phyloP scores from a whole-genome alignment of 2,113 vertebrate genomes.

The Phalacrocorax carbo region DNA sequence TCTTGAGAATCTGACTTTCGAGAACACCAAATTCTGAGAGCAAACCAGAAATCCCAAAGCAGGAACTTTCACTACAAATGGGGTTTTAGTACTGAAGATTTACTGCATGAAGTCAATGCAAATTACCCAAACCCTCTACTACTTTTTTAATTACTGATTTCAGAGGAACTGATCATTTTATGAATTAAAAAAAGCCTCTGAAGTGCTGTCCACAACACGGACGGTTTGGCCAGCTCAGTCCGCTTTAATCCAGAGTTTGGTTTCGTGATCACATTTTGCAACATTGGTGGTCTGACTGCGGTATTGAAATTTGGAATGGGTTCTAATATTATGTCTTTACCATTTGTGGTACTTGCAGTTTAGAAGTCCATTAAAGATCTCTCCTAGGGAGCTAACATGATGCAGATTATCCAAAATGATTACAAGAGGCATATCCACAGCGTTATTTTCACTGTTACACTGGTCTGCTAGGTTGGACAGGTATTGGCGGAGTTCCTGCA shows the following conservation, averaged over 20 bases:
- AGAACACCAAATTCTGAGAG: neutral
- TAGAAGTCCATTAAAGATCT: constrained; percentile 96
- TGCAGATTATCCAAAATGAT: constrained; percentile 97
- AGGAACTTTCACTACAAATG: neutral
- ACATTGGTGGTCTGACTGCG: neutral
- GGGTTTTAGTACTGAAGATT: neutral
- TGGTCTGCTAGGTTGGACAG: constrained; percentile 92
- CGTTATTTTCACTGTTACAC: constrained; percentile 81
- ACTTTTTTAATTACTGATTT: neutral
- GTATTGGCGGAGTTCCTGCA: constrained; percentile 92
- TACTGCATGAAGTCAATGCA: neutral
- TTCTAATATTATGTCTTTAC: constrained; percentile 66
- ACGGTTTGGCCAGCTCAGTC: neutral
- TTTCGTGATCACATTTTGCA: neutral
- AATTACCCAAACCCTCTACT: neutral
- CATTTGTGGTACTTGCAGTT: constrained; percentile 94
- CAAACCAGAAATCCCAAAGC: neutral
- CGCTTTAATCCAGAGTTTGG: neutral
- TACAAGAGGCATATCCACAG: constrained; percentile 88
- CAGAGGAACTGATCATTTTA: neutral
- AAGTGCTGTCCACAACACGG: neutral
- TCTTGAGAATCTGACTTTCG: neutral
- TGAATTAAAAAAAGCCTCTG: neutral
- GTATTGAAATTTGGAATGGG: fast-evolving
- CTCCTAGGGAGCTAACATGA: constrained; percentile 92